A percentile compares a stretch with the other conserved stretches of the same genome.
These are phyloP conservation scores for Carlito syrichta DNA, from an alignment of 2,113 vertebrate genomes.

Conservation along the genomic window DNA sequence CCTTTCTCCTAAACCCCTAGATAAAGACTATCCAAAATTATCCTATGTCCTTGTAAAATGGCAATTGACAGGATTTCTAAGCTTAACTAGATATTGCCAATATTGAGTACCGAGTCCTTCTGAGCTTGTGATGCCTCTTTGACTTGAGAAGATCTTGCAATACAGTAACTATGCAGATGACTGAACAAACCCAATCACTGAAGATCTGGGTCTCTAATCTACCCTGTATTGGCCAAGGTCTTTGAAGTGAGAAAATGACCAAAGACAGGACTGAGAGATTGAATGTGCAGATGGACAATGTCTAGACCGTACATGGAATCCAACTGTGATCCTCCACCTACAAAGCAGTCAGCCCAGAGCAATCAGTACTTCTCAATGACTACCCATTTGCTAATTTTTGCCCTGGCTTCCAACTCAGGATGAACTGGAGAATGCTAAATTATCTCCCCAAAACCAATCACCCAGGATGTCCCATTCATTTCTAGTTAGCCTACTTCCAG, in stretches of 20 bases:
- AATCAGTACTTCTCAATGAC: neutral
- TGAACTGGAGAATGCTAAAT: neutral
- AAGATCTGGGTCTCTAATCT: neutral
- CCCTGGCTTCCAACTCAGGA: neutral
- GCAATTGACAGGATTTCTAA: neutral
- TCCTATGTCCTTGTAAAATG: neutral
- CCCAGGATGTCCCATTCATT: neutral
- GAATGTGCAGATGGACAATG: neutral
- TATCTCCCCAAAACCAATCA: neutral
- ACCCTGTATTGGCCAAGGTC: neutral
- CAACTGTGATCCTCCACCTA: neutral
- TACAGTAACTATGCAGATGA: neutral
- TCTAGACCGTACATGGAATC: neutral
- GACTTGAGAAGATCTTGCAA: neutral
- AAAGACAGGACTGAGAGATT: neutral
- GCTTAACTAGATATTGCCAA: neutral
- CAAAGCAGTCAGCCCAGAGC: neutral
- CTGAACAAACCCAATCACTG: neutral
- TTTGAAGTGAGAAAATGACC: neutral
- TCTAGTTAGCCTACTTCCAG: neutral
- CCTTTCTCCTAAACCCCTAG: neutral
- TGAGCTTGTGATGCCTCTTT: neutral
- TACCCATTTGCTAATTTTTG: neutral
- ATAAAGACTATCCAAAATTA: neutral
- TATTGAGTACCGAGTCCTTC: neutral